Percentiles rank a stretch among this genome's conserved stretches.
Conservation (phyloP, 2,888 invertebrate genomes). For the Sphinx pinastri region DNA sequence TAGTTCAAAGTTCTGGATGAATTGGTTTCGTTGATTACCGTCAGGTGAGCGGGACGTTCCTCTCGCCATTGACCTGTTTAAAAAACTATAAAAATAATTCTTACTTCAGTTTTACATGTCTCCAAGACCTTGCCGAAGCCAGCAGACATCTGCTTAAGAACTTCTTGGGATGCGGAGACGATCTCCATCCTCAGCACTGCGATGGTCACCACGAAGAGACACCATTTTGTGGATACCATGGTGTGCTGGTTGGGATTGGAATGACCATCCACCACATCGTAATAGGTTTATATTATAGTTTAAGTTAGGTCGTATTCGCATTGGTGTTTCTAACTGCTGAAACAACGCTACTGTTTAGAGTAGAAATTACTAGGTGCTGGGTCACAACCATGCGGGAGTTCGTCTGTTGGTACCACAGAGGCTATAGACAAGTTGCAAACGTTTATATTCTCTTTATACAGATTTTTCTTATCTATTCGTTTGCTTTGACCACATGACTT, state of each 20-base stretch:
- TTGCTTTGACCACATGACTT: no score
- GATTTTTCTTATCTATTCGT: no score
- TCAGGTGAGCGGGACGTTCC: no score
- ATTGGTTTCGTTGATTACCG: no score
- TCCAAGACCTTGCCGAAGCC: constrained; percentile 60
- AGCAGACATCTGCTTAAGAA: constrained; percentile 60
- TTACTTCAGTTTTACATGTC: constrained; percentile 67
- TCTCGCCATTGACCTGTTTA: no score
- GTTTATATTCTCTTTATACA: no score
- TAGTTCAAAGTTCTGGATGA: no score
- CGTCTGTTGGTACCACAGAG: no score
- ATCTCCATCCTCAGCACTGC: neutral
- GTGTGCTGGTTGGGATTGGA: neutral
- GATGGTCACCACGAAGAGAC: constrained; percentile 33
- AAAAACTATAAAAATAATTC: constrained; percentile 1
- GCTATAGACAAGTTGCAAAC: no score
- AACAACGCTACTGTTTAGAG: neutral
- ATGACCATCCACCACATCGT: neutral
- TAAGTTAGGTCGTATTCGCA: neutral
- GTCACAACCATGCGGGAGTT: no score
- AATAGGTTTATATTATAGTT: constrained; percentile 8
- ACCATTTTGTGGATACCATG: constrained; percentile 46
- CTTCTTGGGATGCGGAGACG: constrained; percentile 52
- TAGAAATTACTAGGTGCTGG: no score
- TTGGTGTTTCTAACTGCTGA: constrained; percentile 2